These are phyloP conservation scores for Eurystomus gularis DNA, from an alignment of 2,113 vertebrate species.

Conservation along the genomic window DNA sequence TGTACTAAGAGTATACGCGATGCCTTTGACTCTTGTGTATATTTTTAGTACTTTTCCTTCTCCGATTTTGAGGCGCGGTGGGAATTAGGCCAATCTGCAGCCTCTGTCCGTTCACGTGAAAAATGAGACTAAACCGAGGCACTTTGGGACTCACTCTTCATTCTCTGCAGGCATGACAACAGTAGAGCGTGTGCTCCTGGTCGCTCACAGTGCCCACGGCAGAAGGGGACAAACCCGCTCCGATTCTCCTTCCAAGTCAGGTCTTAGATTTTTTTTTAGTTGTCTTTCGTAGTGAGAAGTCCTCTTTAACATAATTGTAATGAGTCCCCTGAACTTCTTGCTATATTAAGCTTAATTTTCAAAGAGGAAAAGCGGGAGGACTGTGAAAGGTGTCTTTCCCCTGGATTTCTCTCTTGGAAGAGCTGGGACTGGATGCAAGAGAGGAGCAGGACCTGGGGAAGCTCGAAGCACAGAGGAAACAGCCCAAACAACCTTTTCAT, in stretches of 20 bases:
- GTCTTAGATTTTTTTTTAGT: not conserved
- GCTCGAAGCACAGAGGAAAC: not conserved
- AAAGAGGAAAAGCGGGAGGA: not conserved
- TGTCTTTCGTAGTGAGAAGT: not conserved
- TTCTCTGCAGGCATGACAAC: too few relatives aligned
- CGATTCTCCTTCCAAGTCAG: not conserved
- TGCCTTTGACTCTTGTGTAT: not conserved
- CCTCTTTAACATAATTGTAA: not conserved
- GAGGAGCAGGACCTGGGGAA: not conserved
- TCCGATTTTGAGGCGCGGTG: not conserved
- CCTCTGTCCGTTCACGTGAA: not conserved
- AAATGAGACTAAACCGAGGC: accelerated
- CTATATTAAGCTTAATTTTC: not conserved
- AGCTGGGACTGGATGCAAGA: not conserved
- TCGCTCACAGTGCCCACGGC: accelerated
- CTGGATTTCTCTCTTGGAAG: not conserved
- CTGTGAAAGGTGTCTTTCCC: not conserved
- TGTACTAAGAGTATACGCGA: not conserved
- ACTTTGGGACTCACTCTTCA: not conserved
- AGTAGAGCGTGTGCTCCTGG: not conserved
- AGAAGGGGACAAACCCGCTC: not conserved
- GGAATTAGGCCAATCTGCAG: not conserved
- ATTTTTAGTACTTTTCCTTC: not conserved
- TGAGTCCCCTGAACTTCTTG: not conserved
- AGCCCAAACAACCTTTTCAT: not conserved